Evolutionary conservation across 2,888 invertebrate genomes (phyloP).

Genomic region (Miltochrista miniata): DNA sequence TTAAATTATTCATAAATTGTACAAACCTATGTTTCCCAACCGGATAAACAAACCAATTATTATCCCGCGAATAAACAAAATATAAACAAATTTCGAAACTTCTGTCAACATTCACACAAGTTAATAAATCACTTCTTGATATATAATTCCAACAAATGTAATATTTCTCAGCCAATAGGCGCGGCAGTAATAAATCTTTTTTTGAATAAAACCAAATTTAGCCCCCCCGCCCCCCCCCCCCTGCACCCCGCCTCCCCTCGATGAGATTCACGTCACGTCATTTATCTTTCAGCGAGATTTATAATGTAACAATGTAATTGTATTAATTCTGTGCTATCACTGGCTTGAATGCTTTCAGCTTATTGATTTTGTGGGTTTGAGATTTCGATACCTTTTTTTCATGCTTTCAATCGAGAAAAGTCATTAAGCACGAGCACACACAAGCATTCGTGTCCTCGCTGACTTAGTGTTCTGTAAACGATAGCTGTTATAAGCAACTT

Average conservation of each 20-base stretch:
- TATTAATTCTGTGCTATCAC: slow-evolving; percentile 28
- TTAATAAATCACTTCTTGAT: slow-evolving; percentile 21
- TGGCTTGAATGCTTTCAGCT: not conserved
- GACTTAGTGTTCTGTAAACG: too few species aligned
- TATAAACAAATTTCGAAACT: too few species aligned
- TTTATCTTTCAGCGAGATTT: slow-evolving; percentile 53
- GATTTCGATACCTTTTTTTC: not conserved
- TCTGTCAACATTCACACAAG: slow-evolving; percentile 9
- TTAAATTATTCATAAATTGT: too few species aligned
- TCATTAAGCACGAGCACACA: too few species aligned
- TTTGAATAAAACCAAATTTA: slow-evolving; percentile 60
- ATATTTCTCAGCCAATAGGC: slow-evolving; percentile 31
- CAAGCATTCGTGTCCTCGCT: too few species aligned
- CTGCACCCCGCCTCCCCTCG: slow-evolving; percentile 26
- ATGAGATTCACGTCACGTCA: slow-evolving; percentile 57
- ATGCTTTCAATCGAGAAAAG: not conserved
- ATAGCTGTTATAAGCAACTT: too few species aligned
- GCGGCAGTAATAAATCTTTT: slow-evolving; percentile 55
- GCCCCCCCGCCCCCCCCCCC: slow-evolving; percentile 16
- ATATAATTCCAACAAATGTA: slow-evolving; percentile 23
- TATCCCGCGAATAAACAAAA: too few species aligned
- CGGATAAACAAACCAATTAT: too few species aligned
- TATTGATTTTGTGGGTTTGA: slow-evolving; percentile 2
- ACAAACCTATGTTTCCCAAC: too few species aligned
- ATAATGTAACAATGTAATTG: slow-evolving; percentile 46